phyloP scores from a whole-genome alignment of 1,140 invertebrate genomes.

The Bathynomus jamesi region DNA sequence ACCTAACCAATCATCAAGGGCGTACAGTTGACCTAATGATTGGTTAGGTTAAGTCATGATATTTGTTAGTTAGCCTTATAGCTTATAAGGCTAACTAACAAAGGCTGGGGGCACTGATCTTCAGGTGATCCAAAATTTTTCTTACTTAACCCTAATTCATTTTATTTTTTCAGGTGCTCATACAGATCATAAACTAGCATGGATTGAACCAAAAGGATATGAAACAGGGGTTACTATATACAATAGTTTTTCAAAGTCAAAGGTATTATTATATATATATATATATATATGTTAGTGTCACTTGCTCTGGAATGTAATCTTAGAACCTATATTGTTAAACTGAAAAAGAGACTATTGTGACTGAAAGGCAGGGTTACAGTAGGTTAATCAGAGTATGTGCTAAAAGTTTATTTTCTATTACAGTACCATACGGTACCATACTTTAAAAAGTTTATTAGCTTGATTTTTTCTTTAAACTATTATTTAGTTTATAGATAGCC shows the following conservation, averaged over 20 bases:
- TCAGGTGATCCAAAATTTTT: too few relatives aligned
- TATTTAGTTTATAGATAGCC: too few relatives aligned
- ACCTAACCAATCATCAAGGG: too few relatives aligned
- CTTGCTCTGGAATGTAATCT: background rate
- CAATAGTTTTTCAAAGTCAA: background rate
- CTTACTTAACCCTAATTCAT: too few relatives aligned
- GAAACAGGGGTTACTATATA: background rate
- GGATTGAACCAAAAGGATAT: background rate
- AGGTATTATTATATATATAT: background rate
- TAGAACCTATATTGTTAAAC: background rate
- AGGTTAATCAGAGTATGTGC: background rate
- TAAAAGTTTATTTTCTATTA: background rate
- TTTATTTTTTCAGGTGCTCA: background rate
- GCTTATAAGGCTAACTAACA: too few relatives aligned
- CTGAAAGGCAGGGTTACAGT: background rate
- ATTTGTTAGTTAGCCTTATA: too few relatives aligned
- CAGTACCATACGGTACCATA: too few relatives aligned
- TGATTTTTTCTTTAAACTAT: too few relatives aligned
- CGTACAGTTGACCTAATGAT: too few relatives aligned
- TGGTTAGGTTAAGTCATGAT: too few relatives aligned
- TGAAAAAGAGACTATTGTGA: background rate
- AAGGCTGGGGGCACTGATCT: too few relatives aligned
- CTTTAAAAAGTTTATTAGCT: too few relatives aligned
- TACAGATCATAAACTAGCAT: background rate
- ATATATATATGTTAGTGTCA: background rate